A percentile compares a stretch with the other conserved stretches of the same genome.
These are phyloP conservation scores for Cercopithecus mona DNA, from an alignment of 2,113 vertebrate species.

Conservation along the genomic window DNA sequence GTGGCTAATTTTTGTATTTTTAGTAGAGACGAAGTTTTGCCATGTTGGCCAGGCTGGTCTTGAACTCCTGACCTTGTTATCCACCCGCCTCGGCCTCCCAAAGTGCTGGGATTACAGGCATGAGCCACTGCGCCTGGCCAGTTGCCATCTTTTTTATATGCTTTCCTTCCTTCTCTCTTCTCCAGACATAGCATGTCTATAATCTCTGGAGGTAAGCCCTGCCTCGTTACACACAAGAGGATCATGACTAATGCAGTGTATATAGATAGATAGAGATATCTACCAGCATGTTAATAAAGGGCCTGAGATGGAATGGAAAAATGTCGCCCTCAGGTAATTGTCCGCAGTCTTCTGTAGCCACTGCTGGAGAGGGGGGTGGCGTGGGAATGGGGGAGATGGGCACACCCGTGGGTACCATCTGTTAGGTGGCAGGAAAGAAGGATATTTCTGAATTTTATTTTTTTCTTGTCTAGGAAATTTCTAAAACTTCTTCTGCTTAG, in stretches of 20 bases:
- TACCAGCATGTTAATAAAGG: background rate
- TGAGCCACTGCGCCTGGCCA: too few species aligned
- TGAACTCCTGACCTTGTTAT: too few species aligned
- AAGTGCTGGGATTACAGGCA: too few species aligned
- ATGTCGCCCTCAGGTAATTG: background rate
- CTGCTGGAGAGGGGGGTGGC: background rate
- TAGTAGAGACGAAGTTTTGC: too few species aligned
- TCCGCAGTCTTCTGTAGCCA: background rate
- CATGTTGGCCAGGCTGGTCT: too few species aligned
- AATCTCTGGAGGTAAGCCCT: background rate
- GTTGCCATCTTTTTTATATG: background rate
- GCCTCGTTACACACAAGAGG: background rate
- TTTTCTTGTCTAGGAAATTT: background rate
- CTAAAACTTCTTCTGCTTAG: background rate
- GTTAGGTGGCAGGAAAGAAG: background rate
- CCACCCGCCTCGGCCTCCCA: too few species aligned
- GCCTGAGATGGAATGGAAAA: background rate
- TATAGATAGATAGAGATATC: background rate
- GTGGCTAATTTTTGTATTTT: too few species aligned
- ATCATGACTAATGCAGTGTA: background rate
- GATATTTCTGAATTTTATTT: background rate
- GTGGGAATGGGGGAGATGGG: background rate
- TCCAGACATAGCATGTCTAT: background rate
- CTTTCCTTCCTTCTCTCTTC: background rate
- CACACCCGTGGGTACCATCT: fast-evolving